These are phyloP conservation scores for Falco novaeseelandiae DNA, from an alignment of 2,797 vertebrate genomes.

Conservation along the genomic window DNA sequence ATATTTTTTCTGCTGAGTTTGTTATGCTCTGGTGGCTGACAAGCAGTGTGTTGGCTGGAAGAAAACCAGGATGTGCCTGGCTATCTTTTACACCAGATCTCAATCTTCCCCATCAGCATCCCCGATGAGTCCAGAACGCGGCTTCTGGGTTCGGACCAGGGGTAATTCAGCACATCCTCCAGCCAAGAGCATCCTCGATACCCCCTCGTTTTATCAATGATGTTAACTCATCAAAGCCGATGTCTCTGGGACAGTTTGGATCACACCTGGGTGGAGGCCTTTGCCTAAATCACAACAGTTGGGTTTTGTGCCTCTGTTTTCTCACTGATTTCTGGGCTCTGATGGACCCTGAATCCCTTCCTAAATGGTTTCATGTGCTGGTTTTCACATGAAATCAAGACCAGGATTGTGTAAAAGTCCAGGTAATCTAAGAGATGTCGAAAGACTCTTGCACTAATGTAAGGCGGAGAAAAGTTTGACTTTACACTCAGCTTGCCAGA, in stretches of 20 bases:
- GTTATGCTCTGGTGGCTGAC: not conserved
- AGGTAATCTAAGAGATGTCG: not conserved
- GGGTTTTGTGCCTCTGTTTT: not conserved
- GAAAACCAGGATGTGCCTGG: not conserved
- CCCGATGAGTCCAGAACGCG: not conserved
- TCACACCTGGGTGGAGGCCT: not conserved
- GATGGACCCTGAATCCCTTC: not conserved
- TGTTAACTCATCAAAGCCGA: not conserved
- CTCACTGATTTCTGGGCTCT: not conserved
- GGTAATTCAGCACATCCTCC: not conserved
- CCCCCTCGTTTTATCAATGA: not conserved
- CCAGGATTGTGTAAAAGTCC: not conserved
- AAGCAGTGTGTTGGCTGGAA: not conserved
- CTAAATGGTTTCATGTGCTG: not conserved
- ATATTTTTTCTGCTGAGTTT: not conserved
- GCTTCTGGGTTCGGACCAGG: not conserved
- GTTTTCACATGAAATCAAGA: not conserved
- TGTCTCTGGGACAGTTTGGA: not conserved
- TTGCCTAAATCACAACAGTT: not conserved
- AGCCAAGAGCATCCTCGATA: not conserved
- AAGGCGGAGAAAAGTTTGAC: not conserved
- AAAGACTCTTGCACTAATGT: not conserved
- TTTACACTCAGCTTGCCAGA: not conserved
- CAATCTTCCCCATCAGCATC: not conserved
- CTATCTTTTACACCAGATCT: not conserved